phyloP scores from a whole-genome alignment of 2,888 invertebrate species.

The Electrophaes corylata region DNA sequence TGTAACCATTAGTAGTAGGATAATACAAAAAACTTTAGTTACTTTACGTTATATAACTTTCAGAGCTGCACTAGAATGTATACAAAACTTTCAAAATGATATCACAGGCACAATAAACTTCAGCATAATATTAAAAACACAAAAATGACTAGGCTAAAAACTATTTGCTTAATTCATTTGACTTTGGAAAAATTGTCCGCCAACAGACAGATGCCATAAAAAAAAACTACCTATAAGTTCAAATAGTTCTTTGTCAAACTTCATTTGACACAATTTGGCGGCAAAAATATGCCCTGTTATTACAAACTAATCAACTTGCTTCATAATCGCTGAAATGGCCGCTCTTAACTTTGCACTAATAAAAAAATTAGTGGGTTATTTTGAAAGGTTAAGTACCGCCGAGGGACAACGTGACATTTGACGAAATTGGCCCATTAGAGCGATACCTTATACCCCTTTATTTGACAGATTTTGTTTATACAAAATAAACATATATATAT shows the following conservation, averaged over 20 bases:
- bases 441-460: conserved; percentile 15
- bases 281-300: not conserved
- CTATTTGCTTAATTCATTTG: too few relatives aligned
- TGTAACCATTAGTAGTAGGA: too few relatives aligned
- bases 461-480: conserved; percentile 12
- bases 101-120: too few relatives aligned
- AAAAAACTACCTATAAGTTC: not conserved
- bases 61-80: too few relatives aligned
- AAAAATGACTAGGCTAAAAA: too few relatives aligned
- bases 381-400: conserved; percentile 42
- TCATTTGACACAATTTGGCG: not conserved
- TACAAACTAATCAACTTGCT: not conserved
- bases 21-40: too few relatives aligned
- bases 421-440: conserved; percentile 23
- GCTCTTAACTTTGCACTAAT: conserved; percentile 1
- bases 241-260: too few relatives aligned
- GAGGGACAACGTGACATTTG: conserved; percentile 41
- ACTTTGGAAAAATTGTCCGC: too few relatives aligned
- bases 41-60: too few relatives aligned
- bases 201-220: not conserved
- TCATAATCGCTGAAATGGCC: conserved; percentile 12
- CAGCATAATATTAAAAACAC: too few relatives aligned
- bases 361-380: conserved; percentile 26
- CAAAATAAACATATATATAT: too few relatives aligned
- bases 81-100: too few relatives aligned